These are phyloP conservation scores for Pungitius pungitius DNA, from an alignment of 2,113 vertebrate genomes.

Conservation along the genomic window DNA sequence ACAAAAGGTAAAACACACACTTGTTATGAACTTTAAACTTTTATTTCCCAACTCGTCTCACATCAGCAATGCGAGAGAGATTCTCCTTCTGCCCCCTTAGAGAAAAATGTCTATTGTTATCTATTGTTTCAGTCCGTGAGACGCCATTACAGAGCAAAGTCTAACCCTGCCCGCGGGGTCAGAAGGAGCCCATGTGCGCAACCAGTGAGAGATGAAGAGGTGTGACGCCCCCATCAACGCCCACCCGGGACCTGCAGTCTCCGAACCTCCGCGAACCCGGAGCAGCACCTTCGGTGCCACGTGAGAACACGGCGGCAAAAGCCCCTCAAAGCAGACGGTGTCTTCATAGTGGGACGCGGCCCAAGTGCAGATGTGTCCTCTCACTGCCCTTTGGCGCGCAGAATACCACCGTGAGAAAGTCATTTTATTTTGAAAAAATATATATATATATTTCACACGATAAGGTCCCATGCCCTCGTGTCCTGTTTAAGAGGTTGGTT, in stretches of 20 bases:
- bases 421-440: too few species aligned
- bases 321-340: neutral
- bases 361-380: neutral
- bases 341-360: neutral
- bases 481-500: too few species aligned
- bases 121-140: neutral
- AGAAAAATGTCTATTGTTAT: too few species aligned
- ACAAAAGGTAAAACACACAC: neutral
- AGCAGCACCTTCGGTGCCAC: slow-evolving; percentile 21
- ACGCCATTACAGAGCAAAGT: neutral
- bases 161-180: neutral
- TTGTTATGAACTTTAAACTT: neutral
- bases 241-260: neutral
- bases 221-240: neutral
- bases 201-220: neutral
- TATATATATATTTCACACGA: too few species aligned
- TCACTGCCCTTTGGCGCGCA: too few species aligned
- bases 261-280: neutral
- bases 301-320: neutral
- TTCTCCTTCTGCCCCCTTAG: neutral
- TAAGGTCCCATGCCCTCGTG: too few species aligned
- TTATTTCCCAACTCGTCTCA: neutral
- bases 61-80: neutral
- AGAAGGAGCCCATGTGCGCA: neutral
- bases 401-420: too few species aligned